Evolutionary conservation across 2,888 invertebrate species (phyloP).

Genomic region (Cyrtodaria siliqua): DNA sequence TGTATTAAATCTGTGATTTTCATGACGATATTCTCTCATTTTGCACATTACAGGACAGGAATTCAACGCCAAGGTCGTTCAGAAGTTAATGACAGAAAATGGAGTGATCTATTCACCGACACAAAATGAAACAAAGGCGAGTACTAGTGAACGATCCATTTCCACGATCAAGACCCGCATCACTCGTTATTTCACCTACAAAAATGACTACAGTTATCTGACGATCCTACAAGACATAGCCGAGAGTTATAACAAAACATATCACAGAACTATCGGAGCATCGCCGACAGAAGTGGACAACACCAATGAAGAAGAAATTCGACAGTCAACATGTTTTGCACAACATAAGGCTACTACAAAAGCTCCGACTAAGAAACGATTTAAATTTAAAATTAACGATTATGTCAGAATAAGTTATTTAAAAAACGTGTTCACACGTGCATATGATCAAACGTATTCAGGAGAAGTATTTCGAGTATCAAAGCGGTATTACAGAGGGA

Average conservation of each 20-base stretch:
- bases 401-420: conserved; percentile 52
- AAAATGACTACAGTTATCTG: conserved; percentile 44
- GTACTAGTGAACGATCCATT: conserved; percentile 49
- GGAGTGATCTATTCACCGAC: conserved; percentile 51
- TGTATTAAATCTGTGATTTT: too few relatives aligned
- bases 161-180: conserved; percentile 43
- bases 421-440: conserved; percentile 43
- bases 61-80: conserved; percentile 55
- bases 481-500: conserved; percentile 47
- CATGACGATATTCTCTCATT: not conserved
- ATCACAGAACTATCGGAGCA: conserved; percentile 64
- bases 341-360: not conserved
- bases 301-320: conserved; percentile 39
- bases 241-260: conserved; percentile 59
- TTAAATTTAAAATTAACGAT: conserved; percentile 55
- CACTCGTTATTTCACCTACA: conserved; percentile 45
- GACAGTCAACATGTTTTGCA: conserved; percentile 37
- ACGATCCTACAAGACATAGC: conserved; percentile 50
- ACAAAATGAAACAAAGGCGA: conserved; percentile 59
- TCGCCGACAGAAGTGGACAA: conserved; percentile 45
- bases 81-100: conserved; percentile 40
- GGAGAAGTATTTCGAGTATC: conserved; percentile 58
- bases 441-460: conserved; percentile 53
- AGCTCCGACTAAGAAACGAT: conserved; percentile 29
- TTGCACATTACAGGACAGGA: conserved; percentile 46